Base-by-base conservation (phyloP, 1,140 invertebrate genomes). In the Zaprionus gabonicus region DNA sequence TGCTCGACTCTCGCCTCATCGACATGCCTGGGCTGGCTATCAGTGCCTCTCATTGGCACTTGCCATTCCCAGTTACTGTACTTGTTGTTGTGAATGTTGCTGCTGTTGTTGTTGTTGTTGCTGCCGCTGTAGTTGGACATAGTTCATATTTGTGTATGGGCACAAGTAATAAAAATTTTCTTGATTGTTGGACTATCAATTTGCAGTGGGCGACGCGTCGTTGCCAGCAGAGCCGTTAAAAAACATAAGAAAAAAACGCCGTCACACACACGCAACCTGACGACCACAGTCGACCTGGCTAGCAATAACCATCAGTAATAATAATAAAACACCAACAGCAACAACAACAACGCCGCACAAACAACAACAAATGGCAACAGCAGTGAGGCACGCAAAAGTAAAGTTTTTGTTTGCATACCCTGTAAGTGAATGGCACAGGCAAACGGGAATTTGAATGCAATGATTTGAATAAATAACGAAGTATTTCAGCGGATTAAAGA, bases 121-220 rank as follows among this genome's bases (percentile, higher is more conserved):
- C 4, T 23, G 20, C n/a, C n/a, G 41, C 41, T 46, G 56, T 64
- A 64, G 72, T 74, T 74, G 58, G 58, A 56, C 68, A 76, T 59
- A 64, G 53, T 70, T 71, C 67, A 66, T 66, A 67, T 76, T 72
- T 72, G 49, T 72, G 57, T 72, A 53, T 76, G 69, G 56, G 20
- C 15, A 46, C 12, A 38, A 51, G 63, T 44, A 67, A 76, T 72
- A 72, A 57, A 65, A 72, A 67, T 67, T 65, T 44, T 55, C 68
- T 71, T 58, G 68, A 76, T 76, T 65, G 68, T 71, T 71, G 55
- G 55, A 71, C 60, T 59, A 71, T 59, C 73, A 65, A 65, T 65
- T 71, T 23, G 27, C 68, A 66, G 68, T 60, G 73, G 73, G 68
- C 60, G 68, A 49, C 44, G 64, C 23, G 51, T 34, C 65, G 53